Evolutionary conservation across 2,888 invertebrate species (phyloP), one percentile per base, ranked within the genome.

Genomic region (Phanerotoma sp.): DNA sequence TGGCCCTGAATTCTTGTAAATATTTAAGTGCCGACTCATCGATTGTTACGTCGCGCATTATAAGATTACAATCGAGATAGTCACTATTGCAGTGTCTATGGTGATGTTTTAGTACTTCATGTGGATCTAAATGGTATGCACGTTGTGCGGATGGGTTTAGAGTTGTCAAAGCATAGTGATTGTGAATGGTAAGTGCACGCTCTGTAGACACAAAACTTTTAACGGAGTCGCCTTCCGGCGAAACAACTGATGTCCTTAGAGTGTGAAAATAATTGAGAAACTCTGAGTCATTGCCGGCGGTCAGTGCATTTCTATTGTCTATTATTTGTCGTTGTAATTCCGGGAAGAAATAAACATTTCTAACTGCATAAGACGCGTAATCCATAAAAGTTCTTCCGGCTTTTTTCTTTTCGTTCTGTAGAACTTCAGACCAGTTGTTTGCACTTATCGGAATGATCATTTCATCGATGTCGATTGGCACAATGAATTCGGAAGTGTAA

Each of bases 401-500:
- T 54, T 57, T 71, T 7, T 62, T 66, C 52, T 73, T 72, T 28
- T 83, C 74, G 44, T 83, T 79, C 51, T 75, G 67, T 33, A 88
- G 65, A 61, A 89, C 70, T 54, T 81, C 79, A 33, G 78, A 70
- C 84, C 87, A 87, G 21, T 80, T 84, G 42, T 78, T 70, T 20
- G 80, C 80, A 60, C 79, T 75, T 70, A 83, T 82, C 15, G 89
- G 89, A 50, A 89, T 79, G 53, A 90, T 81, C 45, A 88, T 79
- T 78, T 90, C 89, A 72, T 90, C 89, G 40, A 88, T 80, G 71
- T 90, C 89, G 63, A 89, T 75, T 9, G 89, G 87, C 22, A 89
- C 78, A 15, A 88, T 78, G 70, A 80, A 87, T 65, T 84, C 81
- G 33, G 86, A 86, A 60, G 79, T 79, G 64, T 81, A 77, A 48